Evolutionary conservation across 2,888 invertebrate species (phyloP), one percentile per base, ranked within the genome.

Genomic region (Seira musarum): DNA sequence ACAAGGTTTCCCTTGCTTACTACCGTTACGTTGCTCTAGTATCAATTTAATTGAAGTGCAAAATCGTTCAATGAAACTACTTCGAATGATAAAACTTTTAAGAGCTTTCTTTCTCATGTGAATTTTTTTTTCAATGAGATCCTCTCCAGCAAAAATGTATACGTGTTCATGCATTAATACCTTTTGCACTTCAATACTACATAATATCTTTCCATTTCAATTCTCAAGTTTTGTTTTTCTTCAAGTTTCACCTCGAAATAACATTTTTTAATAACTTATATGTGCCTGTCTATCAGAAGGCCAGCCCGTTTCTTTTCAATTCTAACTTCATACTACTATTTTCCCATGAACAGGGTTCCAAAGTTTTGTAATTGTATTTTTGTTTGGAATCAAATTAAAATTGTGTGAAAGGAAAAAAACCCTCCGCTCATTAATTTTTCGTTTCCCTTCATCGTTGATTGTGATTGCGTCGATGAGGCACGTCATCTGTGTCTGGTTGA

Each of bases 11-110:
- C n/a, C n/a, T n/a, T n/a, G n/a, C 30, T 30, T 30, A 8, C 30
- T 30, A 30, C 49, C 15, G 49, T n/a, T 40, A n/a, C 49, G 2
- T 40, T 40, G 49, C 49, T 49, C 15, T 49, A n/a, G 49, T 49
- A n/a, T 49, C 49, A 49, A 49, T 49, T 49, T 49, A 49, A 8
- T 60, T 60, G 6, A 21, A 60, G 60, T 22, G 22, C 60, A 60
- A 60, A 60, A 60, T 60, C 21, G 22, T 60, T 60, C 60, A 60
- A 60, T 21, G 22, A 60, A 60, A 60, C 60, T 60, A 21, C 49
- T 49, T 49, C 49, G 15, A 49, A 49, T 49, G 49, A 49, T 49
- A 49, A 49, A 49, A 49, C 49, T 49, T 49, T n/a, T 49, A 49
- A 49, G 49, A 13, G 15, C 49, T 49, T 49, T 49, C 49, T 49